Evolutionary conservation across 2,888 invertebrate species (phyloP).

Genomic region (Cosmia trapezina): DNA sequence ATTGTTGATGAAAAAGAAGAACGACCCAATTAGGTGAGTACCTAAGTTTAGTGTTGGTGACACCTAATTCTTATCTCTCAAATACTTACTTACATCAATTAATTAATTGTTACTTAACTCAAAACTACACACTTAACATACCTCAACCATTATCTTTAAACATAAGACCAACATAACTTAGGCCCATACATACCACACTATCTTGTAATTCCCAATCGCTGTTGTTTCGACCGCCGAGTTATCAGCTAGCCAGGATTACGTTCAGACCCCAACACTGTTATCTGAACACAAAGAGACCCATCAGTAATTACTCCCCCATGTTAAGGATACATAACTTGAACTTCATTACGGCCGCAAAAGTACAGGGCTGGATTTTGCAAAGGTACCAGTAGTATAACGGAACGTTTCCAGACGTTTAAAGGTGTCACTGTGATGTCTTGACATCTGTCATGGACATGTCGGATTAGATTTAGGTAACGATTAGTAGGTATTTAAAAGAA

Average conservation of each 20-base stretch:
- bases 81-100: conserved; percentile 3
- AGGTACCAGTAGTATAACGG: too few species aligned
- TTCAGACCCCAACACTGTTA: conserved; percentile 70
- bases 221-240: conserved; percentile 45
- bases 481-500: too few species aligned
- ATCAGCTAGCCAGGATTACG: conserved; percentile 63
- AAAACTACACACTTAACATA: conserved; percentile 18
- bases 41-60: not conserved
- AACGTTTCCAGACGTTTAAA: too few species aligned
- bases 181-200: conserved; percentile 30
- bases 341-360: conserved; percentile 72
- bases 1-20: too few species aligned
- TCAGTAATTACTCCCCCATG: conserved; percentile 82
- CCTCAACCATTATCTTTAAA: conserved; percentile 34
- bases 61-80: not conserved
- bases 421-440: too few species aligned
- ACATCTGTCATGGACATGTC: too few species aligned
- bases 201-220: conserved; percentile 55
- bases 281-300: conserved; percentile 77
- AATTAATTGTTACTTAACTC: conserved; percentile 25
- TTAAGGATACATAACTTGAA: conserved; percentile 75
- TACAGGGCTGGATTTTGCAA: conserved; percentile 36
- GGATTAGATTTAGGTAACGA: too few species aligned
- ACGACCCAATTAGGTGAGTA: not conserved
- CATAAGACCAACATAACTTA: not conserved